Base-by-base conservation (phyloP, 2,113 vertebrate genomes). In the Taxidea taxus region DNA sequence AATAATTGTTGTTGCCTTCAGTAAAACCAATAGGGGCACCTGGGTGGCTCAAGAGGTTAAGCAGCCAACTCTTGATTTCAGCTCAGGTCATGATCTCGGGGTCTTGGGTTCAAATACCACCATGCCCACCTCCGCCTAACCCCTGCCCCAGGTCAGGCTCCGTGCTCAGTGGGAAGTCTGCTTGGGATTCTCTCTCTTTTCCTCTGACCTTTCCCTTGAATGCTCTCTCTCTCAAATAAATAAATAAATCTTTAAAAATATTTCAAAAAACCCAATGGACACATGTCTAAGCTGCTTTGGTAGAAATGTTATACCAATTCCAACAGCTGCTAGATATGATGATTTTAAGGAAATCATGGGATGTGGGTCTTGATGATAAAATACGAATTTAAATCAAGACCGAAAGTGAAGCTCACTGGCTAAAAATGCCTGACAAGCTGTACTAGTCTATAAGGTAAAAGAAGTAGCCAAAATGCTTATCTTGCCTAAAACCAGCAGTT, bases 321-420 rank as follows among this genome's bases (percentile, higher is more conserved):
- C 20, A 13, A 74, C 49, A 75, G 44, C 12, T 39, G 3, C 42
- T 58, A 89, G 25, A 39, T 78, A 56, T 31, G 47, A 42, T 7
- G 4, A 84, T 62, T 64, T 8, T 13, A 82, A 70, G 42, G 60
- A 86, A 83, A 60, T 91, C 27, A 70, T 81, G 66, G 49, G 6
- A 72, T 80, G 16, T 85, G 86, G 37, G 4, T 91, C 90, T 86
- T 51, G 44, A 60, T 80, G 89, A 94, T 2, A 83, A 96, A 78
- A 91, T 87, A 31, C n/a, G 27, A 97, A 88, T 94, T 92, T 18
- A 97, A 37, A 84, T 82, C 27, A 70, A 90, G 72, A 49, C 12
- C 44, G 39, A 88, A 91, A 92, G 8, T 78, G 54, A 96, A 80
- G 18, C 11, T 94, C n/a, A 44, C 29, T 58, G 72, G 34, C 31